These are phyloP conservation scores for Dryococelus australis DNA, from an alignment of 2,888 invertebrate genomes.

Conservation along the genomic window DNA sequence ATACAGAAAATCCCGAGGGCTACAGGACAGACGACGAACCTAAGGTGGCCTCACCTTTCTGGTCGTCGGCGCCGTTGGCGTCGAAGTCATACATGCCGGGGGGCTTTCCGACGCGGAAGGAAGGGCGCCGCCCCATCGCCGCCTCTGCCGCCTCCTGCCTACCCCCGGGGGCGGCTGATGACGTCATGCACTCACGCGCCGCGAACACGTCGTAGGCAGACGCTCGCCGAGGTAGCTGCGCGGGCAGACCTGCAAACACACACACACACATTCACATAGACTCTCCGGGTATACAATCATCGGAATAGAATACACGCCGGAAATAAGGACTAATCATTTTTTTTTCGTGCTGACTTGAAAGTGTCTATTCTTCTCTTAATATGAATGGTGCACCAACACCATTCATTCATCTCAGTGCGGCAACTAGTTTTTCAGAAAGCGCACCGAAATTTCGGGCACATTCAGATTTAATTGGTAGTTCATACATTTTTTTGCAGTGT, in stretches of 20 bases:
- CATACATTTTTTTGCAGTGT: too few species aligned
- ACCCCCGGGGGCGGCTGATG: conserved; percentile 20
- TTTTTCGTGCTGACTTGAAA: background rate
- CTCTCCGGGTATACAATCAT: background rate
- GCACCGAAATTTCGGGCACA: too few species aligned
- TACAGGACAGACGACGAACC: too few species aligned
- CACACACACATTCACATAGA: background rate
- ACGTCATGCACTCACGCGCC: conserved; percentile 59
- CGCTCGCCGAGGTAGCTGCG: conserved; percentile 78
- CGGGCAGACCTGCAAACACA: conserved; percentile 64
- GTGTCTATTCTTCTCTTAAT: too few species aligned
- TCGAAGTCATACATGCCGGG: conserved; percentile 34
- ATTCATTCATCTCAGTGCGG: too few species aligned
- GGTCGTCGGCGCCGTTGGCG: conserved; percentile 21
- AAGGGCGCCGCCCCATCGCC: conserved; percentile 50
- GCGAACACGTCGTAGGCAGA: conserved; percentile 87
- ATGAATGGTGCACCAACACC: too few species aligned
- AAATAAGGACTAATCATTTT: too few species aligned
- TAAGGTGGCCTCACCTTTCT: conserved; percentile 11
- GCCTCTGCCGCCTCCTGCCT: conserved; percentile 38
- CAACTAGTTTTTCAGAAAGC: too few species aligned
- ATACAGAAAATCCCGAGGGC: too few species aligned
- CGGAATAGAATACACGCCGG: background rate
- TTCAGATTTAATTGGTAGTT: too few species aligned
- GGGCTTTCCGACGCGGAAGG: conserved; percentile 32